phyloP scores from a whole-genome alignment of 2,888 invertebrate species.

The Chrysolina americana region DNA sequence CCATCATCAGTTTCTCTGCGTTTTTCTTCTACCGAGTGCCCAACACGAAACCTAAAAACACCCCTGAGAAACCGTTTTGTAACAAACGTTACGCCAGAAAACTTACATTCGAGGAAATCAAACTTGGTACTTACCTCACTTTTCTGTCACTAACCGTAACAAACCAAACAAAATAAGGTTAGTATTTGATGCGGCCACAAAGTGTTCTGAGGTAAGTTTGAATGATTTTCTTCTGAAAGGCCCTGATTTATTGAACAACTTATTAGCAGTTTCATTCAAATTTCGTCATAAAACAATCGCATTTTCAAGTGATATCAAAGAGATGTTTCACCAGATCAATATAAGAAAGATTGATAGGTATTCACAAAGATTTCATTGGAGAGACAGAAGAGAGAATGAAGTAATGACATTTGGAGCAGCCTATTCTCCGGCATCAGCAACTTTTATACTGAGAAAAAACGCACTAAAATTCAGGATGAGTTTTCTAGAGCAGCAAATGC shows the following conservation, averaged over 20 bases:
- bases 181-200: background rate
- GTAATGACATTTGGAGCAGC: slow-evolving; percentile 14
- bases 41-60: no score
- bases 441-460: background rate
- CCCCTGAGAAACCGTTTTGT: no score
- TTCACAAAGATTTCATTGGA: background rate
- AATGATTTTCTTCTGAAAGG: no score
- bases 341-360: background rate
- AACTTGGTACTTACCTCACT: no score
- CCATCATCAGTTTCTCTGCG: no score
- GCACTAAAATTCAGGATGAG: background rate
- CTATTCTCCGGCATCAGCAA: background rate
- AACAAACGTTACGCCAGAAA: background rate
- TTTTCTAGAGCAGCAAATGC: background rate
- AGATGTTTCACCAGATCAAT: background rate
- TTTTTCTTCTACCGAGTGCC: no score
- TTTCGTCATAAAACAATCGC: background rate
- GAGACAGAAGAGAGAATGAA: background rate
- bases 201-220: no score
- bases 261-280: background rate
- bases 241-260: no score
- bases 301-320: no score
- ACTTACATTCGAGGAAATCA: background rate
- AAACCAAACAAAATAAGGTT: background rate
- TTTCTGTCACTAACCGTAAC: no score